Base-by-base conservation (phyloP, 2,113 vertebrate genomes). In the Mugil cephalus region DNA sequence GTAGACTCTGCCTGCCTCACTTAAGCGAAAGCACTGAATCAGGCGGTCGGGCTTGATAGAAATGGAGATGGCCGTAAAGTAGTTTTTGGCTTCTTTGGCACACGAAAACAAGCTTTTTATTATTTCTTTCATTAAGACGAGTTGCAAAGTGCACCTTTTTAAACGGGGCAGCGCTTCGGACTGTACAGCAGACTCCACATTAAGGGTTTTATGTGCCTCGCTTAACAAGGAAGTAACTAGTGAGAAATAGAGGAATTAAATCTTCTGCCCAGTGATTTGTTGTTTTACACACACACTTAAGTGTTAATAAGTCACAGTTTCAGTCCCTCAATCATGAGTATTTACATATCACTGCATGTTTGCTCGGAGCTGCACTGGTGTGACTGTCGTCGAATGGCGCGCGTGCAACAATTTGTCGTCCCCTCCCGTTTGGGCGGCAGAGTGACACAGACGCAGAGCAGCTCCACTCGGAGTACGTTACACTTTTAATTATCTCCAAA, bases 321-420 rank as follows among this genome's bases (percentile, higher is more conserved):
- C 35, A 13, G 1, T 45, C 13, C 4, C 7, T 74, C 11, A 10
- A 1, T 77, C 38, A 10, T 14, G 24, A 36, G 18, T 60, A 62
- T 75, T 71, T 79, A 43, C 42, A 64, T 56, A 77, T 69, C 48
- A 51, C 18, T 74, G 63, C 45, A 10, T 58, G 64, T 67, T 70
- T 78, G 52, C 56, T 58, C 51, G 0, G 19, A 61, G 50, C 60
- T 34, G 8, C 38, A 68, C 59, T 13, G 58, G 14, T 45, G 15
- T 7, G 71, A 42, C 15, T 7, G 51, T 65, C 43, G 58, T 66
- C 54, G 74, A 77, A 36, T 9, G 30, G 21, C 38, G 17, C 13
- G 74, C 45, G 7, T 14, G 47, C 50, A 51, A 62, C 76, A 69
- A 62, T 58, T 42, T 42, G 21, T 51, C 7, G 36, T 45, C 36